Conservation (phyloP, 2,888 invertebrate species). For the Morpho helenor region DNA sequence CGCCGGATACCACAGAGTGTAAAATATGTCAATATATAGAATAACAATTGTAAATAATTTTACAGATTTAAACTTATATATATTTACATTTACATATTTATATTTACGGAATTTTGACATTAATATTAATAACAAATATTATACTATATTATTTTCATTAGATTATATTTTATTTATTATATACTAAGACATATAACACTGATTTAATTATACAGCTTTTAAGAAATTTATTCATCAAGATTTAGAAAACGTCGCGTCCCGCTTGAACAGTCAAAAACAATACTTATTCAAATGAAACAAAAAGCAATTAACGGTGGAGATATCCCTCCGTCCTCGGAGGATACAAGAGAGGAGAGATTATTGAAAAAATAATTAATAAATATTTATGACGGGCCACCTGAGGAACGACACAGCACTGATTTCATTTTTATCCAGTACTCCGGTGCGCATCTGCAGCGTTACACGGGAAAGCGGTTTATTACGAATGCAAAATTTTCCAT, state of each 20-base stretch:
- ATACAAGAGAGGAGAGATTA: constrained; percentile 72
- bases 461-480: constrained; percentile 84
- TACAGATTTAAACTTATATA: no score
- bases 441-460: constrained; percentile 69
- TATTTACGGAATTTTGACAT: no score
- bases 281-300: constrained; percentile 79
- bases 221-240: constrained; percentile 56
- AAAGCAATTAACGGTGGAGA: constrained; percentile 76
- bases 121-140: no score
- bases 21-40: no score
- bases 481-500: constrained; percentile 92
- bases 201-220: constrained; percentile 15
- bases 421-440: constrained; percentile 68
- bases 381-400: constrained; percentile 78
- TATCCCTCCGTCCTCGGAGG: constrained; percentile 72
- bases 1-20: no score
- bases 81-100: no score
- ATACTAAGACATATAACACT: constrained; percentile 4
- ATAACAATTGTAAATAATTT: no score
- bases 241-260: constrained; percentile 66
- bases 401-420: constrained; percentile 60
- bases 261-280: constrained; percentile 76
- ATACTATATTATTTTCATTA: no score
- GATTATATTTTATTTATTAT: no score
- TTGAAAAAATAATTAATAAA: constrained; percentile 80